phyloP scores from a whole-genome alignment of 2,797 vertebrate genomes.

The Zenarchopterus dispar region DNA sequence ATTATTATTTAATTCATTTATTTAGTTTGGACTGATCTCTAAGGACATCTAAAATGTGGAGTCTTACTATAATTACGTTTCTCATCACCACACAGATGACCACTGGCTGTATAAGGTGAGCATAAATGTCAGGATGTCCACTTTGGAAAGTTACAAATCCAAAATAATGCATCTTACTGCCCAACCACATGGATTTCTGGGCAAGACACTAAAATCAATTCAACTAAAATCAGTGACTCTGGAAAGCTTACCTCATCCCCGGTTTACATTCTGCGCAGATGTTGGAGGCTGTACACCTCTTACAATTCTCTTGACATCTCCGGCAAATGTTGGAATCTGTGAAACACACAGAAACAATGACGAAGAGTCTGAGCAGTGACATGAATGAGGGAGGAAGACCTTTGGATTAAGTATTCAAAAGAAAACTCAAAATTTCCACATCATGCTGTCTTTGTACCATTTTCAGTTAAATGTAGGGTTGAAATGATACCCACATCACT shows the following conservation, averaged over 20 bases:
- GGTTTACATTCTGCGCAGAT: slow-evolving; percentile 94
- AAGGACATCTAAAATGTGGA: too few relatives aligned
- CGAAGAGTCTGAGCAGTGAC: slow-evolving; percentile 1
- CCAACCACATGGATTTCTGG: not conserved
- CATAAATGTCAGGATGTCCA: not conserved
- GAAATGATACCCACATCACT: too few relatives aligned
- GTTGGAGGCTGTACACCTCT: slow-evolving; percentile 87
- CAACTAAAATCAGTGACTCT: slow-evolving; percentile 6
- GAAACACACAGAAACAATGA: not conserved
- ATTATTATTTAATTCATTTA: too few relatives aligned
- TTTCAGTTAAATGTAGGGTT: too few relatives aligned
- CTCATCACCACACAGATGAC: not conserved
- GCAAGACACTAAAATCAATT: slow-evolving; percentile 9
- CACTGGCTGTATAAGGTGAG: not conserved
- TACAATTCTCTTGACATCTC: slow-evolving; percentile 95
- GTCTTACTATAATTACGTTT: not conserved
- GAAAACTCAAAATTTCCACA: not conserved
- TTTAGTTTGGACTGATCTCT: too few relatives aligned
- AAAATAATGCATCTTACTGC: not conserved
- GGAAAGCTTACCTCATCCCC: slow-evolving; percentile 88
- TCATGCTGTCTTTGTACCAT: too few relatives aligned
- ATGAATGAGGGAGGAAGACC: too few relatives aligned
- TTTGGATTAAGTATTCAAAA: not conserved
- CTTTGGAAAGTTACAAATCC: not conserved
- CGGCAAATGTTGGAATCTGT: slow-evolving; percentile 91